Percentiles rank a stretch among this genome's conserved stretches.
These are phyloP conservation scores for Nycticryphes semicollaris DNA, from an alignment of 2,113 vertebrate genomes.

Conservation along the genomic window DNA sequence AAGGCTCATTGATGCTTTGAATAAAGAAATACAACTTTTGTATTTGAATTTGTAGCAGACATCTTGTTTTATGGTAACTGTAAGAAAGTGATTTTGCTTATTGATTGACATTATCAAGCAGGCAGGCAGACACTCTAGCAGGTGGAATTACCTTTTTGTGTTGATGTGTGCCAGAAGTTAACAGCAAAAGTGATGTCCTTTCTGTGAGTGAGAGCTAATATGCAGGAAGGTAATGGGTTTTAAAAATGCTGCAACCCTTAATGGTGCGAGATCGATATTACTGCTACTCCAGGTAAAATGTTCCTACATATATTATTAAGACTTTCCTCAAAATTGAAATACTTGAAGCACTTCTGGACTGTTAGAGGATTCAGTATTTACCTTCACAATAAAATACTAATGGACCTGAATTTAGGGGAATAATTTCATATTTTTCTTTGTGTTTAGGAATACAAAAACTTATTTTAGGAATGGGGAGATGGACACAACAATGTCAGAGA, in stretches of 20 bases:
- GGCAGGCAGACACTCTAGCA: conserved; percentile 72
- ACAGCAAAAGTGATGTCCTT: conserved; percentile 72
- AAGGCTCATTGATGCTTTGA: conserved; percentile 4
- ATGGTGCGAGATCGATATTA: conserved; percentile 82
- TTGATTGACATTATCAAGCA: conserved; percentile 81
- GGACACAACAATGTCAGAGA: neutral
- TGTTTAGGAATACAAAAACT: neutral
- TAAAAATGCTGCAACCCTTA: conserved; percentile 74
- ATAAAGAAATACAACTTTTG: conserved; percentile 11
- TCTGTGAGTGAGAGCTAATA: conserved; percentile 64
- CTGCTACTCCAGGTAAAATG: conserved; percentile 75
- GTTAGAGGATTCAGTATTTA: conserved; percentile 53
- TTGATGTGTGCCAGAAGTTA: conserved; percentile 76
- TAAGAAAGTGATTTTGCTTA: conserved; percentile 74
- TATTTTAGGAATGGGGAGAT: neutral
- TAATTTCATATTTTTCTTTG: neutral
- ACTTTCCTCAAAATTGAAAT: conserved; percentile 59
- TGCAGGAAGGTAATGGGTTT: conserved; percentile 72
- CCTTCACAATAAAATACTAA: conserved; percentile 69
- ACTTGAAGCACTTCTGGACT: conserved; percentile 53
- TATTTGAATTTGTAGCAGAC: conserved; percentile 45
- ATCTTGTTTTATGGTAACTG: conserved; percentile 65
- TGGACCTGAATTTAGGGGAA: conserved; percentile 6
- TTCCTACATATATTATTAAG: conserved; percentile 77
- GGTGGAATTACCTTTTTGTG: conserved; percentile 75